Conservation (phyloP, 1,140 invertebrate genomes). For the Cyphomyrmex costatus region DNA sequence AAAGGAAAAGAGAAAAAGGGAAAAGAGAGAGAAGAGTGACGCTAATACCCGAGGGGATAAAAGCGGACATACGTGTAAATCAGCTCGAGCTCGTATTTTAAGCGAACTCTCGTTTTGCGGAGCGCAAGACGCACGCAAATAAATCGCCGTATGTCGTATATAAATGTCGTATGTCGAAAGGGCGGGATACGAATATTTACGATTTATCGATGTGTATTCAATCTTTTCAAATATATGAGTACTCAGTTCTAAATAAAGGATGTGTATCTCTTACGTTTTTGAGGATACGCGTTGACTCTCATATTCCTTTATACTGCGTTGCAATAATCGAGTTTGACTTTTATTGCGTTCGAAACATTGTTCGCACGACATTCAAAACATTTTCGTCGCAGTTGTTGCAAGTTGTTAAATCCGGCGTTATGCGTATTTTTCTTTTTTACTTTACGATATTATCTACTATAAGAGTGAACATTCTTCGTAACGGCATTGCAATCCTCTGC, state of each 20-base stretch:
- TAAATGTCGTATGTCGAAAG: neutral
- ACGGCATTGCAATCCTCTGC: neutral
- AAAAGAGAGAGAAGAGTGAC: neutral
- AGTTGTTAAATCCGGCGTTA: neutral
- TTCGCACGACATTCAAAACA: neutral
- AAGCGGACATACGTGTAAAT: slow-evolving; percentile 15
- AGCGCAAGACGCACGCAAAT: slow-evolving; percentile 11
- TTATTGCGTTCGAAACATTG: neutral
- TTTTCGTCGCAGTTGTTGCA: neutral
- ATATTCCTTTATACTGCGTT: too few relatives aligned
- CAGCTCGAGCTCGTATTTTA: slow-evolving; percentile 26
- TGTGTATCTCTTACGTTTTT: neutral
- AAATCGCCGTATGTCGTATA: slow-evolving; percentile 13
- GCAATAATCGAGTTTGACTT: too few relatives aligned
- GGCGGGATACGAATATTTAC: neutral
- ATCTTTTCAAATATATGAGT: neutral
- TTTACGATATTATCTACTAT: neutral
- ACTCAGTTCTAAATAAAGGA: neutral
- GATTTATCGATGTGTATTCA: slow-evolving; percentile 7
- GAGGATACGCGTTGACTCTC: too few relatives aligned
- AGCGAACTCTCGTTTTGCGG: neutral
- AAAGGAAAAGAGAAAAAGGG: neutral
- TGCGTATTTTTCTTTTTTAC: neutral
- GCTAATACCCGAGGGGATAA: slow-evolving; percentile 5
- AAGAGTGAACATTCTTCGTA: neutral